Evolutionary conservation across 2,888 invertebrate species (phyloP).

Genomic region (Caenorhabditis japonica): DNA sequence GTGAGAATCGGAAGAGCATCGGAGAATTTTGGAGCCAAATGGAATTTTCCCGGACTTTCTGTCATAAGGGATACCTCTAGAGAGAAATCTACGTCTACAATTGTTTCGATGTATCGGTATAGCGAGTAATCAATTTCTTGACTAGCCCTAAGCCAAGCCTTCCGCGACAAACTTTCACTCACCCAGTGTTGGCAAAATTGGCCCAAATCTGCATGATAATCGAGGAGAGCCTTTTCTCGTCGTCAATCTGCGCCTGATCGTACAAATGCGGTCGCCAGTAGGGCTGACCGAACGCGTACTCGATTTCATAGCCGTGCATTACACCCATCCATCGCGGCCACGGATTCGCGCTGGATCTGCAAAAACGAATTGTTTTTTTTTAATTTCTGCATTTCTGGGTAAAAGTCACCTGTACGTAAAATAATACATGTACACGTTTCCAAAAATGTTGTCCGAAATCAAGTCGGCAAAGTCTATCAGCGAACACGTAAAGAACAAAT

Average conservation of each 20-base stretch:
- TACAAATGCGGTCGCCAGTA: constrained; percentile 89
- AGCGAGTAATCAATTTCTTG: too few species aligned
- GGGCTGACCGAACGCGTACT: constrained; percentile 96
- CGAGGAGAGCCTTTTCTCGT: constrained; percentile 82
- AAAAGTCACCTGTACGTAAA: constrained; percentile 73
- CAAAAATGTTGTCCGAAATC: constrained; percentile 71
- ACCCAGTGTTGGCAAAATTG: constrained; percentile 94
- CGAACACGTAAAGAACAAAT: constrained; percentile 93
- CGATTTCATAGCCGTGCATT: constrained; percentile 97
- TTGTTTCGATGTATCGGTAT: too few species aligned
- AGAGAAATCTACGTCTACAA: too few species aligned
- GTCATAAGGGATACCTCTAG: too few species aligned
- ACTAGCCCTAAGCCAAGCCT: too few species aligned
- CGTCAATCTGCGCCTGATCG: constrained; percentile 79
- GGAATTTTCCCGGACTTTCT: too few species aligned
- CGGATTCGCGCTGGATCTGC: constrained; percentile 82
- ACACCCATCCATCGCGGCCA: constrained; percentile 99
- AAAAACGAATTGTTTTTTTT: too few species aligned
- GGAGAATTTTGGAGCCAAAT: too few species aligned
- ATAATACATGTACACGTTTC: constrained; percentile 76
- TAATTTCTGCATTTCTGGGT: too few species aligned
- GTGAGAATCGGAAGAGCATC: too few species aligned
- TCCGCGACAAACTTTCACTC: constrained; percentile 77
- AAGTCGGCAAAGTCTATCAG: constrained; percentile 80
- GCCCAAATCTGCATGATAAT: constrained; percentile 94